phyloP scores from a whole-genome alignment of 2,888 invertebrate species.

The Eupithecia exiguata region DNA sequence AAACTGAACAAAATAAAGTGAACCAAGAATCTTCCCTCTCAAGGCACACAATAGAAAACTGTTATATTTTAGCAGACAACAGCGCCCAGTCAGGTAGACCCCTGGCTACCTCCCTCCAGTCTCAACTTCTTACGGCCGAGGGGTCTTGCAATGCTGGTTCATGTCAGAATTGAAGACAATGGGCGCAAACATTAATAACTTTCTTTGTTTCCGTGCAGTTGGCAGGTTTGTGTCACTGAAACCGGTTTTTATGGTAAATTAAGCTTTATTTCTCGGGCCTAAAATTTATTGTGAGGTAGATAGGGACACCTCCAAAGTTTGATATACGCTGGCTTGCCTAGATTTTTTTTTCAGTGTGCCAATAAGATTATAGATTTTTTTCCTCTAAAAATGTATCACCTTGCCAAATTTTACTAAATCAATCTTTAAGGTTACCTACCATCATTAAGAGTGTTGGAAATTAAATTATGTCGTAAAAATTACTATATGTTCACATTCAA shows the following conservation, averaged over 20 bases:
- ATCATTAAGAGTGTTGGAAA: neutral
- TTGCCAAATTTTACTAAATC: no score
- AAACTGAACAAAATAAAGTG: conserved; percentile 62
- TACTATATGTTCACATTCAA: conserved; percentile 1
- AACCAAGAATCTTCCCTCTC: conserved; percentile 66
- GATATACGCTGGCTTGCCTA: neutral
- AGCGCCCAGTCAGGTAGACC: conserved; percentile 57
- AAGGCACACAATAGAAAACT: conserved; percentile 68
- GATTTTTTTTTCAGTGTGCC: no score
- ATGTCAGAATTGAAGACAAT: conserved; percentile 74
- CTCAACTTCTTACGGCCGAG: conserved; percentile 43
- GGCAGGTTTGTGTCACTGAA: conserved; percentile 35
- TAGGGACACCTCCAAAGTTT: neutral
- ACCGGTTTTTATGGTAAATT: conserved; percentile 22
- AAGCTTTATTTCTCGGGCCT: conserved; percentile 11
- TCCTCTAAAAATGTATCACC: no score
- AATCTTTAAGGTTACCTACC: no score
- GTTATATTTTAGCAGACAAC: conserved; percentile 70
- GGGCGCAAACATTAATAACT: conserved; percentile 79
- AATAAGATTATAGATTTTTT: no score
- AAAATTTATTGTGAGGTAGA: neutral
- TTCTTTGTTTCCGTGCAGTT: conserved; percentile 73
- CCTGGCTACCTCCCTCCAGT: conserved; percentile 43
- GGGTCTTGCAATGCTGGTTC: conserved; percentile 57
- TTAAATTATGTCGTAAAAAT: conserved; percentile 29